Evolutionary conservation across 1,140 invertebrate genomes (phyloP).

Genomic region (Drosophila carrolli): DNA sequence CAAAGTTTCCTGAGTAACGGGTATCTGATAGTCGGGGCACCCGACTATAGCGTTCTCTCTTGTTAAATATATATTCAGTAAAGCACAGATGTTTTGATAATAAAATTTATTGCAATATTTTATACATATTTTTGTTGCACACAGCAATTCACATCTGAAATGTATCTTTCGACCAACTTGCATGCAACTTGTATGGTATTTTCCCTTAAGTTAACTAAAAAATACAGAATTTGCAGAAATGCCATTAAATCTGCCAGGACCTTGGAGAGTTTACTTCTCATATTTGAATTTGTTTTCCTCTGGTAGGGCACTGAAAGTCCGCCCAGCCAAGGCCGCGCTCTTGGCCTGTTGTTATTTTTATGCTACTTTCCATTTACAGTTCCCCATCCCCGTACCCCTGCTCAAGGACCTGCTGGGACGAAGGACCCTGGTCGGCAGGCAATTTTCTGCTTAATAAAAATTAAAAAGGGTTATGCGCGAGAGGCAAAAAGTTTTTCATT

Average conservation of each 20-base stretch:
- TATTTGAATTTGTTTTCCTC: not conserved
- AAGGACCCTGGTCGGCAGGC: constrained; percentile 51
- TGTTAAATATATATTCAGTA: no score
- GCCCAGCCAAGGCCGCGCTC: constrained; percentile 46
- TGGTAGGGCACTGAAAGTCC: constrained; percentile 46
- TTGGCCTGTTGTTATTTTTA: constrained; percentile 46
- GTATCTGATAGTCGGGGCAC: no score
- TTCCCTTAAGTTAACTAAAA: not conserved
- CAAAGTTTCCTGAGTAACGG: no score
- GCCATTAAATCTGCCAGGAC: not conserved
- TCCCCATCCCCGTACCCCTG: not conserved
- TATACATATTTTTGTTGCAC: no score
- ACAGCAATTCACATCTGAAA: no score
- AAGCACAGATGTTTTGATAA: no score
- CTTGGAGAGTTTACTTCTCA: not conserved
- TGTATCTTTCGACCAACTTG: no score
- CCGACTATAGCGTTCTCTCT: no score
- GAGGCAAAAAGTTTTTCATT: constrained; percentile 77
- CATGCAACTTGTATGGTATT: not conserved
- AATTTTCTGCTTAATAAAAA: constrained; percentile 83
- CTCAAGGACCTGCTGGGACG: constrained; percentile 10
- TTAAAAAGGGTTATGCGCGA: constrained; percentile 74
- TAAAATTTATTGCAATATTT: no score
- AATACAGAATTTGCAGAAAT: not conserved
- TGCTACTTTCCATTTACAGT: constrained; percentile 56